phyloP scores from a whole-genome alignment of 2,113 vertebrate species.

The Onychorhynchus coronatus region DNA sequence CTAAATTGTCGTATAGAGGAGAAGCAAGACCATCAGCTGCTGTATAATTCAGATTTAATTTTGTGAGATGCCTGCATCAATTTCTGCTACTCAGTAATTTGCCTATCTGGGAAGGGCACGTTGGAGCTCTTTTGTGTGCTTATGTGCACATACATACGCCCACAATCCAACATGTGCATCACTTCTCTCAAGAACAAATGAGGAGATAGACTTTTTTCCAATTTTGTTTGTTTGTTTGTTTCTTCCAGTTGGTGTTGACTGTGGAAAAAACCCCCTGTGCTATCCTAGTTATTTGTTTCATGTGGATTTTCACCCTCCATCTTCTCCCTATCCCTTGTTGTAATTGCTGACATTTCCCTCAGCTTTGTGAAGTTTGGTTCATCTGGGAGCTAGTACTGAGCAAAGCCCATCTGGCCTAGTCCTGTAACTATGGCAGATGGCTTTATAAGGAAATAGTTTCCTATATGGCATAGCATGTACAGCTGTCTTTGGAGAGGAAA shows the following conservation, averaged over 20 bases:
- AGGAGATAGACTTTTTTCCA: neutral
- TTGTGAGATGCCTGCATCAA: neutral
- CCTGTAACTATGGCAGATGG: neutral
- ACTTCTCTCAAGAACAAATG: neutral
- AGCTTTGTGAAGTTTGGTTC: neutral
- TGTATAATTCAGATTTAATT: neutral
- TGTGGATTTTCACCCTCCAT: neutral
- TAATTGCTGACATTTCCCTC: neutral
- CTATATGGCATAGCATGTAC: neutral
- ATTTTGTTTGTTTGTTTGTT: neutral
- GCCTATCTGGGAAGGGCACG: neutral
- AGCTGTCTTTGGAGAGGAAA: neutral
- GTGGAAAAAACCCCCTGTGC: neutral
- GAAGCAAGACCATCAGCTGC: neutral
- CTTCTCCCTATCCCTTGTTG: neutral
- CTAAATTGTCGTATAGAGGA: neutral
- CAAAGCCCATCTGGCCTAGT: neutral
- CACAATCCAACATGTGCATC: rapidly evolving
- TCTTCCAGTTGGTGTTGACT: rapidly evolving
- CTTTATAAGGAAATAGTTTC: neutral
- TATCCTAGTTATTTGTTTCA: neutral
- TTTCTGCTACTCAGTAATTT: neutral
- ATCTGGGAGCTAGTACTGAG: neutral
- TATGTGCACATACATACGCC: neutral
- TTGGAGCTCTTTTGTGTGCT: neutral